Percentiles rank a stretch among this genome's conserved stretches.
Conservation (phyloP, 2,797 vertebrate genomes). For the Syngnathus acus region DNA sequence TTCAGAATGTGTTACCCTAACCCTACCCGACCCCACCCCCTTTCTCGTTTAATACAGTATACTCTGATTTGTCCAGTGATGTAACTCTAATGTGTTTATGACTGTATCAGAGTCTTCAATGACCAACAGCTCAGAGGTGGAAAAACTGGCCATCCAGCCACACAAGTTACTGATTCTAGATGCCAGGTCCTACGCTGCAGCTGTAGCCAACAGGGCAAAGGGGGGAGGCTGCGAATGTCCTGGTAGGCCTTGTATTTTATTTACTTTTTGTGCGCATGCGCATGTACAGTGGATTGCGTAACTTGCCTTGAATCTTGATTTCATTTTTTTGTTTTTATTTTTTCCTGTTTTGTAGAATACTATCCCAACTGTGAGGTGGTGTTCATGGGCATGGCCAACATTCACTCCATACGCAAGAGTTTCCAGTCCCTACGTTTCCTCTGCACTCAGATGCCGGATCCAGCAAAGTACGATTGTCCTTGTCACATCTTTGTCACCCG, state of each 20-base stretch:
- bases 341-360: conserved; percentile 76
- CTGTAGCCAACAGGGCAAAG: conserved; percentile 94
- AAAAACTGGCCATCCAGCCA: conserved; percentile 80
- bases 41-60: neutral
- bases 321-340: neutral
- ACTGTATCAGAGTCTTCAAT: conserved; percentile 80
- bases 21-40: neutral
- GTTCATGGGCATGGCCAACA: conserved; percentile 99
- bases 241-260: conserved; percentile 65
- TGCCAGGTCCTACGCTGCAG: conserved; percentile 89
- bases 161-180: conserved; percentile 93
- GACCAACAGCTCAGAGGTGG: conserved; percentile 83
- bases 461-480: conserved; percentile 83
- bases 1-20: too few relatives aligned
- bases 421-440: conserved; percentile 95
- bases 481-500: neutral
- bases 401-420: conserved; percentile 97
- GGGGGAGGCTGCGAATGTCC: conserved; percentile 97
- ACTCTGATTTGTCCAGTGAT: neutral
- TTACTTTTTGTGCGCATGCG: too few relatives aligned
- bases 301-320: neutral
- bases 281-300: neutral
- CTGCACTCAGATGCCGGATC: conserved; percentile 96
- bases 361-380: conserved; percentile 99
- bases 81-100: conserved; percentile 9